Evolutionary conservation across 2,113 vertebrate genomes (phyloP).

Genomic region (Falco punctatus): DNA sequence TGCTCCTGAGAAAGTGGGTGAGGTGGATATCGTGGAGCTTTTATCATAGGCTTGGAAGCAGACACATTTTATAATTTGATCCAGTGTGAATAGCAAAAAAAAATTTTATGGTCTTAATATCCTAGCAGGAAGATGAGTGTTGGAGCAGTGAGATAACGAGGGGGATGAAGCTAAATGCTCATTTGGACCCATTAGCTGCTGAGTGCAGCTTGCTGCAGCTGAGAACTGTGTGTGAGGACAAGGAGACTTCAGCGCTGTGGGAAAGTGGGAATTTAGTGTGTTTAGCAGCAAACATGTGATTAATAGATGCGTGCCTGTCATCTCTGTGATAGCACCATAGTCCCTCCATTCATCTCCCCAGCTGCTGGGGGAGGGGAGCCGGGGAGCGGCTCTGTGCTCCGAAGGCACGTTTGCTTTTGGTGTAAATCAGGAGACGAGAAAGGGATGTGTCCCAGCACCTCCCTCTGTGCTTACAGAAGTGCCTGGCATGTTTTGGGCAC

Average conservation of each 20-base stretch:
- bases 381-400: accelerated
- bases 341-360: neutral
- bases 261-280: neutral
- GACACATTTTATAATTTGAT: neutral
- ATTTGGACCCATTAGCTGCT: neutral
- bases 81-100: neutral
- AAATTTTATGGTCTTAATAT: neutral
- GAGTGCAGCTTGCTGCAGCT: neutral
- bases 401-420: neutral
- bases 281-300: constrained; percentile 1
- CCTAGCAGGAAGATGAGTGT: neutral
- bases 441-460: neutral
- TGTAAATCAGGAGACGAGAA: neutral
- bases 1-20: neutral
- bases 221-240: neutral
- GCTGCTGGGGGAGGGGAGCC: neutral
- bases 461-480: neutral
- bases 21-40: neutral
- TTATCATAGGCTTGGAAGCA: neutral
- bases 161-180: neutral
- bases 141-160: neutral
- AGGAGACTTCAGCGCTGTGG: neutral
- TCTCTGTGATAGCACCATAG: neutral
- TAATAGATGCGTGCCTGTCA: neutral
- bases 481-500: neutral